These are phyloP conservation scores for Radopholus similis DNA, from an alignment of 1,140 invertebrate genomes.

Conservation along the genomic window DNA sequence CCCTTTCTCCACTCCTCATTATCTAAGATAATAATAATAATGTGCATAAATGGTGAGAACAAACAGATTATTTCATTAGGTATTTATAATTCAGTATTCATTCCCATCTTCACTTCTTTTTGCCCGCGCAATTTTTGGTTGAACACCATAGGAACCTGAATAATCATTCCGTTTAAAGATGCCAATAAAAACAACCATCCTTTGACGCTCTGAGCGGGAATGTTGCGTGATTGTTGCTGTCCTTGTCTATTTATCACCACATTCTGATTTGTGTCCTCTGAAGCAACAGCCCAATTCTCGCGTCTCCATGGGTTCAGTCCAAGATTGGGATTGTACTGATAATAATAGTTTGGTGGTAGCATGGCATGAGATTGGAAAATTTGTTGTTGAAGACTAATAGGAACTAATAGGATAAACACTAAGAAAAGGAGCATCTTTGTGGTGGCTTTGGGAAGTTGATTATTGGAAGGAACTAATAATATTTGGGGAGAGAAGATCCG, in stretches of 20 bases:
- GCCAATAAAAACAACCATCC: not conserved
- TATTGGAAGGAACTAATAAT: too few relatives aligned
- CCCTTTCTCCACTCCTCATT: not conserved
- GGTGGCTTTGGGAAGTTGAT: too few relatives aligned
- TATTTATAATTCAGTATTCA: not conserved
- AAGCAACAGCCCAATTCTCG: not conserved
- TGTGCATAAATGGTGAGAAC: not conserved
- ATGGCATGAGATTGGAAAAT: too few relatives aligned
- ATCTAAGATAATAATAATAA: not conserved
- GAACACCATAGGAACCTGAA: not conserved
- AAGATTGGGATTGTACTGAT: too few relatives aligned
- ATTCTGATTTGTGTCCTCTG: not conserved
- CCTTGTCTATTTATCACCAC: not conserved
- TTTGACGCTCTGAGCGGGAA: not conserved
- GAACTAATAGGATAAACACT: too few relatives aligned
- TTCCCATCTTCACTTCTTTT: not conserved
- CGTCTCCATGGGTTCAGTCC: not conserved
- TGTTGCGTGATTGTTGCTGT: not conserved
- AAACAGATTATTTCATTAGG: not conserved
- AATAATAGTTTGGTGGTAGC: too few relatives aligned
- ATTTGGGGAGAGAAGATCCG: too few relatives aligned
- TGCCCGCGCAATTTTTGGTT: not conserved
- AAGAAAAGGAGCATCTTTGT: too few relatives aligned
- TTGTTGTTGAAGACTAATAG: too few relatives aligned
- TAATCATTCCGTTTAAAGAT: not conserved